These are phyloP conservation scores for Epizoanthus stellaris DNA, from an alignment of 92 coral and sea anemone genomes.

Conservation along the genomic window DNA sequence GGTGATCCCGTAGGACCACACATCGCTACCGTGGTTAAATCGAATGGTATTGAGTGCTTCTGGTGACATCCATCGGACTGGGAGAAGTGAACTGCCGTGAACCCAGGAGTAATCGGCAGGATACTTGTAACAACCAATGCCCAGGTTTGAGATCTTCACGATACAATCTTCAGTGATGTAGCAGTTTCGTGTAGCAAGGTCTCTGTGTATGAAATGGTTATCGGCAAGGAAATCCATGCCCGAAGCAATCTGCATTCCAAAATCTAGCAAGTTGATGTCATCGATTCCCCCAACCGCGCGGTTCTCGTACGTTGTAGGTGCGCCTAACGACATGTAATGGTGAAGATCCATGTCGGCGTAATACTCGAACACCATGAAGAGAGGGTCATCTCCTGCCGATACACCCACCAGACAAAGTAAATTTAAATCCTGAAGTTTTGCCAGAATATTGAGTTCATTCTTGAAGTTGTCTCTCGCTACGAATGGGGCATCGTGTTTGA, in stretches of 20 bases:
- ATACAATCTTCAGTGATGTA: conserved; percentile 78
- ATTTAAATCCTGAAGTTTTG: conserved; percentile 88
- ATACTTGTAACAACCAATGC: conserved; percentile 87
- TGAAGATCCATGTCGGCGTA: conserved; percentile 82
- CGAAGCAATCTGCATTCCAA: conserved; percentile 88
- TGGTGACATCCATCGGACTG: conserved; percentile 99
- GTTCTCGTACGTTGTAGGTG: conserved; percentile 59
- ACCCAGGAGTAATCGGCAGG: conserved; percentile 95
- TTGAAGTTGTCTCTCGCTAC: conserved; percentile 76
- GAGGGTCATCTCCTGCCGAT: conserved; percentile 82
- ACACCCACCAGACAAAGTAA: conserved; percentile 88
- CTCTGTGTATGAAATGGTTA: conserved; percentile 89
- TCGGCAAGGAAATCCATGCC: conserved; percentile 94
- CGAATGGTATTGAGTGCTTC: conserved; percentile 91
- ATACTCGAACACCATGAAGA: conserved; percentile 93
- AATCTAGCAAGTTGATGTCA: conserved; percentile 73
- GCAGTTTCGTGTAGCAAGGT: conserved; percentile 94
- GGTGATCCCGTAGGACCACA: conserved; percentile 94
- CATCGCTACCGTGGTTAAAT: conserved; percentile 77
- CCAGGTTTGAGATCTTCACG: conserved; percentile 93
- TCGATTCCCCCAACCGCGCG: conserved; percentile 51
- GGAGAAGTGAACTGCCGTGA: conserved; percentile 87
- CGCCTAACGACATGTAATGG: conserved; percentile 63
- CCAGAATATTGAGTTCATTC: conserved; percentile 75
- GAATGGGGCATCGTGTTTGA: conserved; percentile 74